These are phyloP conservation scores for Rosalia funebris DNA, from an alignment of 2,888 invertebrate genomes.

Conservation along the genomic window DNA sequence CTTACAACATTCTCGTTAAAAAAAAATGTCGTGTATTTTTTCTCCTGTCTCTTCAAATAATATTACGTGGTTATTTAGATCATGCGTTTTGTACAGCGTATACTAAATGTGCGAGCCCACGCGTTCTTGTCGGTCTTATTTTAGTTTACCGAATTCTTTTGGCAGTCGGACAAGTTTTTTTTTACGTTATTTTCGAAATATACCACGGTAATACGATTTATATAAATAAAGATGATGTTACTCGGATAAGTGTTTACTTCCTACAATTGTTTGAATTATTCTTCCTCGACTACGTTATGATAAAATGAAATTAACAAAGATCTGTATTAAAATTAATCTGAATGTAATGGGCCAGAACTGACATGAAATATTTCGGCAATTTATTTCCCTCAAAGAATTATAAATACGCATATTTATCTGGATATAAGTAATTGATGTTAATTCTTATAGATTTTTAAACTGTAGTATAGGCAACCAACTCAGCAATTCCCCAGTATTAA, in stretches of 20 bases:
- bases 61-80: neutral
- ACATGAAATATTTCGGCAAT: no score
- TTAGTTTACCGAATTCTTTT: neutral
- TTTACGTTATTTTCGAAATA: neutral
- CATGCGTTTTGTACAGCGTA: neutral
- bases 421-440: no score
- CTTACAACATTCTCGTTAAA: no score
- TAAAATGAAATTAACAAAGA: neutral
- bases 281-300: no score
- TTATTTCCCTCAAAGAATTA: no score
- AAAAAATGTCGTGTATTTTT: no score
- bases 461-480: no score
- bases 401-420: no score
- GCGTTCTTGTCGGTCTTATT: neutral
- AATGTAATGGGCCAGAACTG: no score
- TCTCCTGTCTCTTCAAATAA: neutral
- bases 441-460: no score
- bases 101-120: neutral
- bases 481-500: no score
- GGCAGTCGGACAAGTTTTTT: conserved; percentile 1
- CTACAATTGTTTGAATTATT: neutral
- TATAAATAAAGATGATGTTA: neutral
- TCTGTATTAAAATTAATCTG: no score
- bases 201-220: neutral
- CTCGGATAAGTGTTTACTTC: neutral